Base-by-base conservation (phyloP, 2,888 invertebrate genomes). In the Cheilosia grossa region DNA sequence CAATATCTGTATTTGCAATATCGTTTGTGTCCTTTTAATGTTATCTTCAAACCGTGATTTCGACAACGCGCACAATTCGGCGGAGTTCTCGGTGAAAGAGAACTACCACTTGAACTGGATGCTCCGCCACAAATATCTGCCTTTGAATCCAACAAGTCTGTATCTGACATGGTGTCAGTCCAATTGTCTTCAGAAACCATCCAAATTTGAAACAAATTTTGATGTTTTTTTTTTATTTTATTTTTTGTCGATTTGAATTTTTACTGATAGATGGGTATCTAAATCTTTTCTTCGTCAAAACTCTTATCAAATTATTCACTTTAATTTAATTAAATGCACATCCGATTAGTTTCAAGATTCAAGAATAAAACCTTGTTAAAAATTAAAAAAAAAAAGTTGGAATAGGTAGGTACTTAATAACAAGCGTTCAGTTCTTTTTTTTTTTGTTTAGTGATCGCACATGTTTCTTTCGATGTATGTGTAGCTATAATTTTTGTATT, bases 51-150 rank as follows among this genome's bases (percentile, higher is more conserved):
- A n/a, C 96, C 94, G 92, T 98, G 98, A 93, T 98, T 98, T 82
- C 97, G 94, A 92, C 98, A 98, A 33, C 98, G 95, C 54, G 97
- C 97, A 92, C 98, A 98, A 92, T 97, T 98, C 19, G 98, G 98
- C 7, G 97, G 97, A 86, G 97, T 96, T 79, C 97, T 94, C 17
- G 96, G 95, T 58, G 94, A 93, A 74, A 93, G 92, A 72, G 94
- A 94, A 91, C 94, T 92, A 89, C 93, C 92, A 90, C 94, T 92
- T 73, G 91, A 91, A 86, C 91, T 92, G 86, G 93, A 92, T 56
- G 93, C 93, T 87, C 92, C 93, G 61, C 92, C 91, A 86, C 92
- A 92, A 54, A 93, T 89, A 83, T 93, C 93, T 90, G 93, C 92
- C 89, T 93, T 94, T 37, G 92, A 90, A 88, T 93, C 93, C 88